Evolutionary conservation across 2,888 invertebrate genomes (phyloP).

Genomic region (Cotesia congregata): DNA sequence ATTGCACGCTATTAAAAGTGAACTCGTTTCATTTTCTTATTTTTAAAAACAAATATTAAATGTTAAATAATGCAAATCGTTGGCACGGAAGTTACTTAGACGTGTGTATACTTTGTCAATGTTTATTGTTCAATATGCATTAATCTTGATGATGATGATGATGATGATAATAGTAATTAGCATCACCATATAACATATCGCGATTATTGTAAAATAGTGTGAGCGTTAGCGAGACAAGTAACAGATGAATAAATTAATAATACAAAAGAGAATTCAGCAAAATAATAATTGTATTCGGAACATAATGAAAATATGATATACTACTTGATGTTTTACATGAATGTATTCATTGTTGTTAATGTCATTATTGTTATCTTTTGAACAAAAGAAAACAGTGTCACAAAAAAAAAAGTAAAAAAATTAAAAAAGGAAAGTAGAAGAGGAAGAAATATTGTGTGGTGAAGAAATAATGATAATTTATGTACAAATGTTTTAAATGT

Average conservation of each 20-base stretch:
- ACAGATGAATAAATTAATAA: neutral
- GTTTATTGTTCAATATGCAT: neutral
- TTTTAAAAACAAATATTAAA: too few species aligned
- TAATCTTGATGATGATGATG: conserved; percentile 4
- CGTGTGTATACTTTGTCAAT: neutral
- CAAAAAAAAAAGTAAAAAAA: conserved; percentile 25
- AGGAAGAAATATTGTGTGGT: neutral
- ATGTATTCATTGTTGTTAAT: neutral
- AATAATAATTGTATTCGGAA: neutral
- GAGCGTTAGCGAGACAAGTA: neutral
- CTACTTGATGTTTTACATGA: neutral
- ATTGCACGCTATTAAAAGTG: neutral
- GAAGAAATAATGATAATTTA: neutral
- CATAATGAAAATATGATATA: neutral
- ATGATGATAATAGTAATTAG: neutral
- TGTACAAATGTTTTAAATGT: conserved; percentile 19
- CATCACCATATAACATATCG: neutral
- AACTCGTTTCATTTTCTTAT: too few species aligned
- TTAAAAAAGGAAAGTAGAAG: conserved; percentile 28
- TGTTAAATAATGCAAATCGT: neutral
- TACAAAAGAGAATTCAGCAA: neutral
- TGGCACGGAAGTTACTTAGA: neutral
- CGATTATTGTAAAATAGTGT: neutral
- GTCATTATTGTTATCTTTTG: neutral
- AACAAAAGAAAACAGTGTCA: neutral